Base-by-base conservation (phyloP, 2,797 vertebrate genomes). In the Cheirogaleus major region DNA sequence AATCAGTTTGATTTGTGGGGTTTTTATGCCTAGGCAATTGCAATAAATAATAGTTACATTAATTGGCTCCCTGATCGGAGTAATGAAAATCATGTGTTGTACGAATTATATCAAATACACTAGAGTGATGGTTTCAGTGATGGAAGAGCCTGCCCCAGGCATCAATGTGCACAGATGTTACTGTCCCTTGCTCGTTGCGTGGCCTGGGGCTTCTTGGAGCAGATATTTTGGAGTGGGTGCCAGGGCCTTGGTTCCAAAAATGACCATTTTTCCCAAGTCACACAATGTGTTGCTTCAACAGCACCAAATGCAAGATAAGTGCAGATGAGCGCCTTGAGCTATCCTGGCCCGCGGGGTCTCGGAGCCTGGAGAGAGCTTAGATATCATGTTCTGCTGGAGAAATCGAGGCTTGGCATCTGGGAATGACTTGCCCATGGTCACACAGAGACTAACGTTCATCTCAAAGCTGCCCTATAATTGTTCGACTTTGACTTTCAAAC, bases 31-130 rank as follows among this genome's bases (percentile, higher is more conserved):
- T 6, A 45, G 63, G 55, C 63, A 55, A 63, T 48, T 73, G 48
- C 45, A 61, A 45, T 38, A 70, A 92, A 45, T 43, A 20, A 57
- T 25, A 78, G n/a, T 96, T 80, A 23, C 13, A 80, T 80, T 79
- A 87, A 93, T 52, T 55, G 88, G 76, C 41, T 93, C 61, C 57
- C 72, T 25, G 17, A 88, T 67, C 65, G 70, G 90, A 90, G 41
- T 78, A 20, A n/a, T 35, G 52, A 65, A 57, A 96, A 86, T 63
- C 52, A 12, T 23, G 18, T 83, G 88, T 81, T 69, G 38, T 78
- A 38, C 30, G 38, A 76, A 41, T 87, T 38, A 30, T 4, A n/a
- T 22, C 43, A 52, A 70, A 61, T 10, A 12, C 17, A 35, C 12
- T 23, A 9, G 32, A 25, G 43, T 35, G 45, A 45, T 18, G 25